These are phyloP conservation scores for Malthinus flaveolus DNA, from an alignment of 2,888 invertebrate species.

Conservation along the genomic window DNA sequence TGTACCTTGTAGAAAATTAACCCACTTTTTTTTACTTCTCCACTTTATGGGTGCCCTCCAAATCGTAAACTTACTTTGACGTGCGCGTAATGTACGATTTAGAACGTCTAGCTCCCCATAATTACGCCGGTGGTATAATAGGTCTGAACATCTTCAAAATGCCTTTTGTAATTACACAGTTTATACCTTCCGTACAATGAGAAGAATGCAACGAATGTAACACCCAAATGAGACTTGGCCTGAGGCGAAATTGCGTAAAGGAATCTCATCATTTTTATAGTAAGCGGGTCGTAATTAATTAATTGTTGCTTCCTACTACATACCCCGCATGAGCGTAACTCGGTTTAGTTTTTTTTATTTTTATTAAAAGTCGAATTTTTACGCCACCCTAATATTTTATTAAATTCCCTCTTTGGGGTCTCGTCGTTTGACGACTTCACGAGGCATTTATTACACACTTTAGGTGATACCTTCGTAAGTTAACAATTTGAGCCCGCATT, in stretches of 20 bases:
- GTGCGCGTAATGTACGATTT: slow-evolving; percentile 2
- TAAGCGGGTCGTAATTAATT: neutral
- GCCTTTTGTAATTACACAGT: slow-evolving; percentile 15
- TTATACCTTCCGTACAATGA: slow-evolving; percentile 7
- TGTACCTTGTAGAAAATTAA: too few relatives aligned
- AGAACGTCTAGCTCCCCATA: slow-evolving; percentile 10
- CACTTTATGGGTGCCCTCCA: too few relatives aligned
- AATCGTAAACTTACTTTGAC: neutral
- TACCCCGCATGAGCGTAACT: too few relatives aligned
- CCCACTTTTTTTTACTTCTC: too few relatives aligned
- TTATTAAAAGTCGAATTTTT: too few relatives aligned
- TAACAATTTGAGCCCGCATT: too few relatives aligned
- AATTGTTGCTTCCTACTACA: neutral
- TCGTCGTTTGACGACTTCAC: too few relatives aligned
- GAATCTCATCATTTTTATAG: neutral
- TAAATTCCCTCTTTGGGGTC: too few relatives aligned
- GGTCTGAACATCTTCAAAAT: slow-evolving; percentile 5
- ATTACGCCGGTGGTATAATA: slow-evolving; percentile 10
- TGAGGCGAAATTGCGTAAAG: slow-evolving; percentile 8
- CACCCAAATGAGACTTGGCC: neutral
- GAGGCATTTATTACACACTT: too few relatives aligned
- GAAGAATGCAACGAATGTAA: slow-evolving; percentile 6
- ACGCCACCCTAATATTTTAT: too few relatives aligned
- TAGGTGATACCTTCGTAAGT: too few relatives aligned
- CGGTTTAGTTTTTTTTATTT: too few relatives aligned